Conservation (phyloP, 2,113 vertebrate genomes). For the Centropus bengalensis region DNA sequence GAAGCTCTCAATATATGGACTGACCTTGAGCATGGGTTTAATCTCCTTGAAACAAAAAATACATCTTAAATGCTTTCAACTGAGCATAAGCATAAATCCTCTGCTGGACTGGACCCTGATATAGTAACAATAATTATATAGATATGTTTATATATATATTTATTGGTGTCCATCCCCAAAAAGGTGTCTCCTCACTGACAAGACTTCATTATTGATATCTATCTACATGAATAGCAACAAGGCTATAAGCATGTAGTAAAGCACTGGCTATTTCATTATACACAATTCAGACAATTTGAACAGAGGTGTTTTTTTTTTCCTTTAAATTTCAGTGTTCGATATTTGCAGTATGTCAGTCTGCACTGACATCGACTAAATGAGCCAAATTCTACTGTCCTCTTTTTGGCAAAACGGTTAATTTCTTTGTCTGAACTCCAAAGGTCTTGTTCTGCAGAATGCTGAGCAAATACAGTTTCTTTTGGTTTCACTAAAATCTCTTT, state of each 20-base stretch:
- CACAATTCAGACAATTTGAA: not conserved
- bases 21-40: not conserved
- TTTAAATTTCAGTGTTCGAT: not conserved
- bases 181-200: not conserved
- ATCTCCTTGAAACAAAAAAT: not conserved
- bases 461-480: not conserved
- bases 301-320: not conserved
- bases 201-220: not conserved
- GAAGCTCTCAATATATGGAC: not conserved
- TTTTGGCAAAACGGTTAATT: conserved; percentile 8
- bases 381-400: not conserved
- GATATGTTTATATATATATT: too few species aligned
- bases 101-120: not conserved
- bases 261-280: not conserved
- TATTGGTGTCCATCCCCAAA: not conserved
- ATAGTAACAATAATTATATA: not conserved
- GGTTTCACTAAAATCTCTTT: not conserved
- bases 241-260: not conserved
- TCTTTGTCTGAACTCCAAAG: not conserved
- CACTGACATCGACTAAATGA: not conserved
- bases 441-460: not conserved
- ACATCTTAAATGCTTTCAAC: not conserved
- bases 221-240: not conserved
- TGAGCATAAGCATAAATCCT: not conserved
- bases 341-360: not conserved